These are phyloP conservation scores for Manduca sexta DNA, from an alignment of 1,140 invertebrate genomes.

Conservation along the genomic window DNA sequence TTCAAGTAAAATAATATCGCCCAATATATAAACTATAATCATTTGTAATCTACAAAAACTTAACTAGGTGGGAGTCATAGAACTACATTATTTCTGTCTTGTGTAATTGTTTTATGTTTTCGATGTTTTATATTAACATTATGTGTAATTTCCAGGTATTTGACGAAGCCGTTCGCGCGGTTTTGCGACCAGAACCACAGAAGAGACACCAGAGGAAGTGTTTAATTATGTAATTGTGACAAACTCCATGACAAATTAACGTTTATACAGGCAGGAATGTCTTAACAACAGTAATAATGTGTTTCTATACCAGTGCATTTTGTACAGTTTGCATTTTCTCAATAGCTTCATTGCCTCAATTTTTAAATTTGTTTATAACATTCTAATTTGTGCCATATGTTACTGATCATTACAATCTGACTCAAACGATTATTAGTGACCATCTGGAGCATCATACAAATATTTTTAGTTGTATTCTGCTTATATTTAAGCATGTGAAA, in stretches of 20 bases:
- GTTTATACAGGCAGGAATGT: constrained; percentile 55
- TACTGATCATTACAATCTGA: constrained; percentile 16
- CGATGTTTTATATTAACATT: background rate
- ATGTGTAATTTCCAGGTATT: constrained; percentile 83
- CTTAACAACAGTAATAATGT: constrained; percentile 67
- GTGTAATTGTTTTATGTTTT: too few species aligned
- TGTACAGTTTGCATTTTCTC: constrained; percentile 2
- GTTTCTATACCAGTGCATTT: constrained; percentile 53
- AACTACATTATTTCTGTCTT: too few species aligned
- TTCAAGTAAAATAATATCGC: too few species aligned
- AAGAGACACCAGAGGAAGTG: constrained; percentile 95
- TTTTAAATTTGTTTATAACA: background rate
- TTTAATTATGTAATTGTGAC: constrained; percentile 84
- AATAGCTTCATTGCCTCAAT: background rate
- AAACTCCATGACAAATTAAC: constrained; percentile 41
- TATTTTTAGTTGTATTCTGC: constrained; percentile 37
- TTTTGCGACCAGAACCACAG: constrained; percentile 93
- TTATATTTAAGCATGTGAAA: constrained; percentile 47
- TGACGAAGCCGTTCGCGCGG: constrained; percentile 96
- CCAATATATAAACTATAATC: too few species aligned
- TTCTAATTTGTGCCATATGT: constrained; percentile 10
- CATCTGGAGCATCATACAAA: constrained; percentile 25
- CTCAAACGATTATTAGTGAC: constrained; percentile 6
- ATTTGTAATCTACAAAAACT: too few species aligned
- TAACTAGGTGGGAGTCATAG: too few species aligned